Conservation (phyloP, 2,797 vertebrate species). For the Triplophysa bombifrons region DNA sequence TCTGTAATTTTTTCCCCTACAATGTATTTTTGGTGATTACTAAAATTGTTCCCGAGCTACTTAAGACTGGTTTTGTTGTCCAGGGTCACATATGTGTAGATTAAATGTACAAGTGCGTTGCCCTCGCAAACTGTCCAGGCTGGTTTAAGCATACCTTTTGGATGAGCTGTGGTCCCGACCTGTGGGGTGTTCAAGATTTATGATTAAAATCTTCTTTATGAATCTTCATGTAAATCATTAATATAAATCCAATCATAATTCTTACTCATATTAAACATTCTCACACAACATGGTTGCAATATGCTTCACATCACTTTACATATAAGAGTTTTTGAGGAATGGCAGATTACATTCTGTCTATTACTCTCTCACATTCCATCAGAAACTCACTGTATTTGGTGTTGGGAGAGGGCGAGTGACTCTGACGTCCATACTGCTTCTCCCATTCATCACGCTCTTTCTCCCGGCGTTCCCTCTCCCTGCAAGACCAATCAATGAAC, state of each 20-base stretch:
- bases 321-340: neutral
- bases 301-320: neutral
- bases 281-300: neutral
- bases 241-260: neutral
- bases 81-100: neutral
- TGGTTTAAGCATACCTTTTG: conserved; percentile 78
- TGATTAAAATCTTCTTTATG: conserved; percentile 25
- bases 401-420: conserved; percentile 85
- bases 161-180: conserved; percentile 87
- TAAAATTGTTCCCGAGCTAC: no score
- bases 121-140: neutral
- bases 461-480: conserved; percentile 89
- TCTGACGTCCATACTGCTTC: conserved; percentile 87
- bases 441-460: conserved; percentile 93
- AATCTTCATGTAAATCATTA: neutral
- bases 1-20: no score
- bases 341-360: neutral
- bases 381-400: conserved; percentile 78
- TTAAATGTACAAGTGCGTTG: neutral
- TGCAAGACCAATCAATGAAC: conserved; percentile 58
- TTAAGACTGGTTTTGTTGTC: no score
- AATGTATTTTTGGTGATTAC: no score
- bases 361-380: neutral
- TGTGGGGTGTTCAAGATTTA: conserved; percentile 69
- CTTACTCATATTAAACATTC: neutral